These are phyloP conservation scores for Patiria pectinifera DNA, from an alignment of 53 echinoderm and acorn worm species.

Conservation along the genomic window DNA sequence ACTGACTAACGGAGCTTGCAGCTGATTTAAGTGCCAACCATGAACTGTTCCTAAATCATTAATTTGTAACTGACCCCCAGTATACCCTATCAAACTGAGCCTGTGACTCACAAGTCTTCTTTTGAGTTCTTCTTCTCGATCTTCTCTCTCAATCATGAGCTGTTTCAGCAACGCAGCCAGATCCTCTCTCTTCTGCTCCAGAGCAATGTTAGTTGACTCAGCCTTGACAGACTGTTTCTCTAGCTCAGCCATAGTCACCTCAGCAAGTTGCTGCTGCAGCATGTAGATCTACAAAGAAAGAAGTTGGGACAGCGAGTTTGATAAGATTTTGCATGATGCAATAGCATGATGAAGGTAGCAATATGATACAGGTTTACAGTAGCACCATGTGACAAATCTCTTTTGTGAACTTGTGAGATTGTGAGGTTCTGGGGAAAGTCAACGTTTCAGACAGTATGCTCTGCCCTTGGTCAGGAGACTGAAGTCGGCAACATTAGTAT, in stretches of 20 bases:
- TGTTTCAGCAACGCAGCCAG: conserved; percentile 88
- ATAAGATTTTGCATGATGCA: no score
- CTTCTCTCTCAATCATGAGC: conserved; percentile 85
- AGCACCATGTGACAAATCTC: no score
- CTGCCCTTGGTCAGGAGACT: no score
- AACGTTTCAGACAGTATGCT: no score
- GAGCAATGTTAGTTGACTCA: conserved; percentile 73
- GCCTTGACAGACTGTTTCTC: conserved; percentile 75
- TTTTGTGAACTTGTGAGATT: no score
- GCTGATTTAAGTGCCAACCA: no score
- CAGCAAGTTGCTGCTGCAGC: conserved; percentile 93
- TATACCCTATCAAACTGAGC: background rate
- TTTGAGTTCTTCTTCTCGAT: conserved; percentile 82
- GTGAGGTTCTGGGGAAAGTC: no score
- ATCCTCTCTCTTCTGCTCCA: conserved; percentile 89
- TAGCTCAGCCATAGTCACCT: conserved; percentile 86
- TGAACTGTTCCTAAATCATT: no score
- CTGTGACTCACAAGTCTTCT: conserved; percentile 77
- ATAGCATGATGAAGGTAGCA: no score
- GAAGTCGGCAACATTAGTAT: background rate
- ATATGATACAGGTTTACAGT: no score
- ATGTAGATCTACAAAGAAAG: conserved; percentile 67
- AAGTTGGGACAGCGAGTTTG: background rate
- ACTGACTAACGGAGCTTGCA: background rate
- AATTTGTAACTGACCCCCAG: no score